A percentile compares a stretch with the other conserved stretches of the same genome.
These are phyloP conservation scores for Chlorops oryzae DNA, from an alignment of 1,140 invertebrate genomes.

Conservation along the genomic window DNA sequence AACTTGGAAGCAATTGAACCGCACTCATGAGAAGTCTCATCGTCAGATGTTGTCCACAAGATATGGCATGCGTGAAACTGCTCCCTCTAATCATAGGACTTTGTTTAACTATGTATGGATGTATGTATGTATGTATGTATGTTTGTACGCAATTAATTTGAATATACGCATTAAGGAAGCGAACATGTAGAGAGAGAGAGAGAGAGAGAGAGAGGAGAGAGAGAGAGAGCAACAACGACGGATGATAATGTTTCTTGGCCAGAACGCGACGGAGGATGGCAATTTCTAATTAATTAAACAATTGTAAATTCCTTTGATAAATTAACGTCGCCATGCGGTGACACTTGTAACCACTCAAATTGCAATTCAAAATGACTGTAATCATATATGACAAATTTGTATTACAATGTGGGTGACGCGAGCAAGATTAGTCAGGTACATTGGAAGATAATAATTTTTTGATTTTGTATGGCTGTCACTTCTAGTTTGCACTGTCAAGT, in stretches of 20 bases:
- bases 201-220: neutral
- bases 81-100: too few species aligned
- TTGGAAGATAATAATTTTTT: too few species aligned
- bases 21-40: too few species aligned
- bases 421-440: too few species aligned
- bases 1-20: too few species aligned
- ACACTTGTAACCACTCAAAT: slow-evolving; percentile 11
- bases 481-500: too few species aligned
- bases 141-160: neutral
- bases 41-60: too few species aligned
- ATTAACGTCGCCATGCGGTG: slow-evolving; percentile 13
- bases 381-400: slow-evolving; percentile 3
- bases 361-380: slow-evolving; percentile 13
- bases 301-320: slow-evolving; percentile 14
- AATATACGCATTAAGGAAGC: neutral
- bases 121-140: too few species aligned
- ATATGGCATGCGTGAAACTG: too few species aligned
- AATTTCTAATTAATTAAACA: neutral
- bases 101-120: too few species aligned
- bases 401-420: too few species aligned
- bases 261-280: neutral
- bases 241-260: neutral
- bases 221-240: neutral
- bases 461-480: too few species aligned
- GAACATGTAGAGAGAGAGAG: neutral